Base-by-base conservation (phyloP, 2,113 vertebrate species). In the Paralichthys olivaceus region DNA sequence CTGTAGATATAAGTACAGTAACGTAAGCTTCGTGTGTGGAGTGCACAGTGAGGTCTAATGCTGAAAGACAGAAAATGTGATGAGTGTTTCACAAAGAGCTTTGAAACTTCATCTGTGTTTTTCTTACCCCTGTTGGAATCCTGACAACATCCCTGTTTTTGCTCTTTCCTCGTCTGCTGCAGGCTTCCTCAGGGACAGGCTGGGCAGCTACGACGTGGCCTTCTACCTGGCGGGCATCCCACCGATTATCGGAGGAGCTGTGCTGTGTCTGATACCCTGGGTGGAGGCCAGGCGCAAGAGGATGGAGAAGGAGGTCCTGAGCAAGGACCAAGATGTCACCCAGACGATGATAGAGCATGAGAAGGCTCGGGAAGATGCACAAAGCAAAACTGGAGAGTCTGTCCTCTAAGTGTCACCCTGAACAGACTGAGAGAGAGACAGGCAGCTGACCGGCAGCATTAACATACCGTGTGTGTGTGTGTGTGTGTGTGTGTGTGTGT, bases 221-320 rank as follows among this genome's bases (percentile, higher is more conserved):
- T 99, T 99, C 91, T 99, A 98, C 92, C 93, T 99, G 81, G 97
- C 98, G 0, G 98, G 98, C 0, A 91, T 99, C 69, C 98, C 98
- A 1, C 98, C 98, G 0, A 87, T 99, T n/a, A 53, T 99, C 11
- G 98, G 98, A 0, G 97, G 97, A 20, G 84, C 91, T 3, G 59
- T 99, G 66, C 88, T 99, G 7, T 98, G 96, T 47, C 83, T 95
- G 49, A 97, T 99, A 47, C 98, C 98, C 1, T 98, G 97, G 97
- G 92, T 97, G 74, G 96, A 98, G 0, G 91, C 88, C 72, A 91
- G 90, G 56, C 88, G 90, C 72, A 90, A 45, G 71, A 95, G 91
- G 72, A 77, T 70, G 5, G 55, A 69, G 78, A 90, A 89, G 20
- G 80, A 34, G 79, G 86, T 70, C 0, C 5, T 47, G 7, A 57